Base-by-base conservation (phyloP, 2,888 invertebrate genomes). In the Leistus spinibarbis region DNA sequence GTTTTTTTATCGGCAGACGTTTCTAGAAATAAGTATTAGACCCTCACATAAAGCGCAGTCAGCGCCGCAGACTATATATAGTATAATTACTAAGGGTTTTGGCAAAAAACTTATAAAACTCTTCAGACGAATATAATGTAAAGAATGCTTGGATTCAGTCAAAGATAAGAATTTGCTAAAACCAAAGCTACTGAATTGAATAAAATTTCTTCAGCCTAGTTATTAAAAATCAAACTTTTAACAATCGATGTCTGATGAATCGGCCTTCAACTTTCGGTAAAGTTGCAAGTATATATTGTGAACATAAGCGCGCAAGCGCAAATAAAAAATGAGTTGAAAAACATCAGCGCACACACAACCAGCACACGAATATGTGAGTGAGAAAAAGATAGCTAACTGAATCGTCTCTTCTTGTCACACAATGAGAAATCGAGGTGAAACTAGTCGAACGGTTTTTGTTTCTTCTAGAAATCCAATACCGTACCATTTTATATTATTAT, bases 401-500 rank as follows among this genome's bases (percentile, higher is more conserved):
- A 40, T 40, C 7, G 40, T 40, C 40, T 3, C 40, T 40, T 40
- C 40, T 40, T 40, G 40, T 40, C 40, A 40, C 40, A 40, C 40
- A 40, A 40, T 40, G 40, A 60, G 60, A 60, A 60, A 20, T 60
- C 60, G 17, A 17, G 22, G 60, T 20, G 60, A 60, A 60, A 60
- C 60, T 60, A 16, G 20, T 60, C 60, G 60, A 60, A 60, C 60
- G 19, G 60, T 60, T 60, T 40, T 60, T 60, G 60, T 60, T 60
- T 60, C 40, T 40, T 40, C 20, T 22, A 60, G 22, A 60, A 16
- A 22, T 60, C 16, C 16, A 60, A 60, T 60, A 60, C 60, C 20
- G 19, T 60, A 60, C 20, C 13, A 40, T 40, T 40, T 40, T 40
- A 40, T 40, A 40, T 40, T 40, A 40, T 40, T 40, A 40, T 40